Evolutionary conservation across 2,113 vertebrate genomes (phyloP).

Genomic region (Neodon shergylaensis): DNA sequence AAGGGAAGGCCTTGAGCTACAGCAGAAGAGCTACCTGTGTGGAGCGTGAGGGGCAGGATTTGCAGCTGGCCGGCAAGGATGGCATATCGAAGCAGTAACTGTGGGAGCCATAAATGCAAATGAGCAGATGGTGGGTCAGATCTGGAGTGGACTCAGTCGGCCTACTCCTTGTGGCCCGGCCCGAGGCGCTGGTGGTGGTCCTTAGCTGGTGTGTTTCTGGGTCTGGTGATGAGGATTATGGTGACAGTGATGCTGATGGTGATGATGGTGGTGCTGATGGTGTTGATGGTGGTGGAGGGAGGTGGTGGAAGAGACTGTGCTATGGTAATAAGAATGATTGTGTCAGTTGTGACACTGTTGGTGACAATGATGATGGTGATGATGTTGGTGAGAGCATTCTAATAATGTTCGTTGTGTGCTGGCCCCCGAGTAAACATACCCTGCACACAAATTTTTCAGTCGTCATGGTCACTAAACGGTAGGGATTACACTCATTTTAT

Average conservation of each 20-base stretch:
- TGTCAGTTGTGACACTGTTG: not conserved
- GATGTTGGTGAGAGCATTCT: not conserved
- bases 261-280: not conserved
- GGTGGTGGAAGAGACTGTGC: not conserved
- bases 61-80: too few relatives aligned
- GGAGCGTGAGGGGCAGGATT: too few relatives aligned
- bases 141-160: not conserved
- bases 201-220: not conserved
- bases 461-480: not conserved
- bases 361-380: not conserved
- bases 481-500: too few relatives aligned
- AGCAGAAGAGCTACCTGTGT: not conserved
- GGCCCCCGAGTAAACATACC: not conserved
- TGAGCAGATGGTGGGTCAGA: not conserved
- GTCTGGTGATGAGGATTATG: not conserved
- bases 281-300: not conserved
- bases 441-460: accelerated
- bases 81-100: too few relatives aligned
- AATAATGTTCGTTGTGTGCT: not conserved
- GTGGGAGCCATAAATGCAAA: not conserved
- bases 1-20: not conserved
- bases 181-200: not conserved
- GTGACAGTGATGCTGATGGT: not conserved
- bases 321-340: not conserved
- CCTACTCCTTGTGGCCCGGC: not conserved